Evolutionary conservation across 2,888 invertebrate genomes (phyloP).

Genomic region (Iphiclides podalirius): DNA sequence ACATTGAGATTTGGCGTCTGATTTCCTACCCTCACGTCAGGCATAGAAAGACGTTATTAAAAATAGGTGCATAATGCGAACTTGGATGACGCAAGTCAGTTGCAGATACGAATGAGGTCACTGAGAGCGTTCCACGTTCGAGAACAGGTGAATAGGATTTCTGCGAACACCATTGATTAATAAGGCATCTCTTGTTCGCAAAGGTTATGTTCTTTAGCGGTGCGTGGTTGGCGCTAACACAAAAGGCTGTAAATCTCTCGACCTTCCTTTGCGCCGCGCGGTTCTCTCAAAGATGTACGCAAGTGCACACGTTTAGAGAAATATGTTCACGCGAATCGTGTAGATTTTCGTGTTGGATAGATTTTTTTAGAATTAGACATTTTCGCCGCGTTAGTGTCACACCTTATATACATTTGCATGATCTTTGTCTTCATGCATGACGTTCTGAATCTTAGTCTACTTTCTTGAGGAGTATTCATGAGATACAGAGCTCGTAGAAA

Average conservation of each 20-base stretch:
- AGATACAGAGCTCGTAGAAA: no score
- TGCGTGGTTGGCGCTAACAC: constrained; percentile 34
- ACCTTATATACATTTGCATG: no score
- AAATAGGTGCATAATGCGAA: constrained; percentile 9
- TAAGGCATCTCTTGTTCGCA: constrained; percentile 21
- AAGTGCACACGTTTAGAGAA: constrained; percentile 8
- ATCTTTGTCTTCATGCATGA: no score
- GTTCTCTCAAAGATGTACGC: constrained; percentile 32
- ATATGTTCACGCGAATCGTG: background rate
- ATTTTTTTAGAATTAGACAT: no score
- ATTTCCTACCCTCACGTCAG: no score
- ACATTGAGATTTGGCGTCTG: no score
- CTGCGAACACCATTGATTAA: constrained; percentile 18
- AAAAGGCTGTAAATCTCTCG: constrained; percentile 61
- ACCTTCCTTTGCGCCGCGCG: constrained; percentile 54
- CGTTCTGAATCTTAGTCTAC: no score
- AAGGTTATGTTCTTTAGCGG: constrained; percentile 32
- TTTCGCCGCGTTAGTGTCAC: no score
- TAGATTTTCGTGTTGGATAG: no score
- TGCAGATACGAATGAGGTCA: constrained; percentile 17
- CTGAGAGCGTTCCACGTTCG: background rate
- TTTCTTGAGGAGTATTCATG: no score
- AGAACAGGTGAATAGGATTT: constrained; percentile 11
- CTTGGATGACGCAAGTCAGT: constrained; percentile 4
- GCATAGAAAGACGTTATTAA: background rate